These are phyloP conservation scores for Tiliqua scincoides DNA, from an alignment of 2,113 vertebrate species.

Conservation along the genomic window DNA sequence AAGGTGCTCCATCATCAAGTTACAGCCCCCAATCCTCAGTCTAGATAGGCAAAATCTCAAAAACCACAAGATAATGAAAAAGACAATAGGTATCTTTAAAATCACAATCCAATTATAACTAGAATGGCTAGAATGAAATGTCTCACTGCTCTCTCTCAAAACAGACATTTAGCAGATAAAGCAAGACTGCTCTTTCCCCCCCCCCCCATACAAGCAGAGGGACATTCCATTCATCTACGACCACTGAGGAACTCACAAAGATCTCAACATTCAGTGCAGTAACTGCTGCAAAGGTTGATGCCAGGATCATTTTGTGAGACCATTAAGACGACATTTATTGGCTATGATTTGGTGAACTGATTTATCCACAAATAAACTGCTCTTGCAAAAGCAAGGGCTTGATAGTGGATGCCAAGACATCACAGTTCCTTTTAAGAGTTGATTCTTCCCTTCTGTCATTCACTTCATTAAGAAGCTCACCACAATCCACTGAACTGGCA, in stretches of 20 bases:
- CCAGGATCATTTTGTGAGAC: not conserved
- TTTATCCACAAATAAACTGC: not conserved
- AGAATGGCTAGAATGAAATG: not conserved
- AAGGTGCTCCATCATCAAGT: too few relatives aligned
- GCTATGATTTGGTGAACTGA: not conserved
- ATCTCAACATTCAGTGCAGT: not conserved
- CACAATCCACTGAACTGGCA: not conserved
- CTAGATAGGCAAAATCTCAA: not conserved
- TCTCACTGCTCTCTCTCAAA: not conserved
- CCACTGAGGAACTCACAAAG: not conserved
- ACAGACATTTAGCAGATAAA: not conserved
- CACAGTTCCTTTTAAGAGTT: constrained; percentile 4
- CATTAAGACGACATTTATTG: not conserved
- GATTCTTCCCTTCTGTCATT: not conserved
- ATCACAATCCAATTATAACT: not conserved
- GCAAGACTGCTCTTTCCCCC: too few relatives aligned
- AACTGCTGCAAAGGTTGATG: not conserved
- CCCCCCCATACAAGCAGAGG: not conserved
- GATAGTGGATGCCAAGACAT: not conserved
- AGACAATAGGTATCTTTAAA: not conserved
- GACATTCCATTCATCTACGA: not conserved
- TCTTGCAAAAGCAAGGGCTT: not conserved
- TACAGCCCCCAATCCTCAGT: not conserved
- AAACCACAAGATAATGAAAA: not conserved
- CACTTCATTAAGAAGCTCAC: not conserved